Base-by-base conservation (phyloP, 1,140 invertebrate species). In the Gerris buenoi region DNA sequence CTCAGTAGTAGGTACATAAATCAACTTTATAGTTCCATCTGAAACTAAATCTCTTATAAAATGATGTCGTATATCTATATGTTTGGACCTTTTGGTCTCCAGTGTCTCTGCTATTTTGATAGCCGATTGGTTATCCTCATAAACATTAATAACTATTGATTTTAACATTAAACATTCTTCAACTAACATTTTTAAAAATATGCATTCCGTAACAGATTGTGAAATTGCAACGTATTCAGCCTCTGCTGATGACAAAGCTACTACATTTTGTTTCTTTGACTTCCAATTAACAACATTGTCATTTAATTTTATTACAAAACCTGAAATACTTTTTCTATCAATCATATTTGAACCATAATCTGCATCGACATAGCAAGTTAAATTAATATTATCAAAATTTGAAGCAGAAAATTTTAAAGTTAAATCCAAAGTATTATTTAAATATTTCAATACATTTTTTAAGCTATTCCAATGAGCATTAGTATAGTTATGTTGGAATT, bases 211-310 rank as follows among this genome's bases (percentile, higher is more conserved):
- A 2, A 33, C 18, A 23, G 23, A 65, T 2, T 2, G 2, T 13
- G 64, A 2, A 46, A 65, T 10, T 10, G 64, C 64, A 65, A 15
- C 5, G 56, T 65, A 65, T 25, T 65, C 64, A 10, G 64, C 64
- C 14, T 46, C 64, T 25, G 23, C 2, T 18, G 22, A 25, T 14
- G 22, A 25, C 10, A 27, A 27, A 26, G 63, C 63, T 10, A 64
- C 63, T 14, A 2, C 2, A 2, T 15, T 10, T 64, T 64, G 63
- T 22, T 64, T 64, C 27, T 27, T 65, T 28, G 64, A 65, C 2
- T 15, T 14, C 64, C 64, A 65, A 29, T 3, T 15, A n/a, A 46
- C 15, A n/a, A 29, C 2, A 46, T 46, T 33, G 18, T 46, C 29
- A 25, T 46, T 5, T 10, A 18, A 10, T 5, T 46, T 10, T 5